Base-by-base conservation (phyloP, 1,140 invertebrate genomes). In the Octopus sinensis region DNA sequence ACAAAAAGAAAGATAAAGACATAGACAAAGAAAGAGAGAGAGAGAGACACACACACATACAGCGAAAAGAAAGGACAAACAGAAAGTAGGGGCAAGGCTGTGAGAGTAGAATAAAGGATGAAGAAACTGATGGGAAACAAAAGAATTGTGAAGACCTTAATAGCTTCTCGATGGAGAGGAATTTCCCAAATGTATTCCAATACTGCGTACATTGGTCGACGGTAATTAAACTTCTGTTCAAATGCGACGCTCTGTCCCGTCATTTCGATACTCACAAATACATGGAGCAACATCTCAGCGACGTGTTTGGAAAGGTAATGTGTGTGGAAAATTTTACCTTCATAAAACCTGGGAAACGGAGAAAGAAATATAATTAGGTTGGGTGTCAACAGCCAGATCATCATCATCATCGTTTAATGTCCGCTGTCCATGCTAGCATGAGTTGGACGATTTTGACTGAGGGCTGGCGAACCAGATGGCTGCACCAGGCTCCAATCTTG, bases 191-290 rank as follows among this genome's bases (percentile, higher is more conserved):
- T 92, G 91, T 96, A 97, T 86, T 97, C 94, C 93, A 98, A 95
- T 3, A 97, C 94, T 77, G 94, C 92, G 88, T 98, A 98, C 96
- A 98, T 98, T 7, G 97, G 97, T 80, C 96, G 92, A 68, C 97
- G 92, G 89, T 98, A 99, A 89, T 98, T 97, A 88, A 99, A 98
- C 91, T 98, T 98, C 90, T 98, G 96, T 90, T 98, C 97, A 91
- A 99, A 99, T 87, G 96, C 94, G 7, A 98, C 97, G 90, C 94
- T 96, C 89, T 98, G 95, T 0, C 97, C 97, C 4, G 97, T 98
- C 95, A 98, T 97, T 92, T 99, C 97, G 82, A 99, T 98, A 82
- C 95, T 95, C 56, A 98, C 97, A 91, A 98, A 98, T 4, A 98
- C 96, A 87, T 96, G 93, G 43, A 98, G 90, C 77, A 98, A 91